A percentile compares a stretch with the other conserved stretches of the same genome.
Conservation (phyloP, 2,888 invertebrate species). For the Stratiomys singularior region DNA sequence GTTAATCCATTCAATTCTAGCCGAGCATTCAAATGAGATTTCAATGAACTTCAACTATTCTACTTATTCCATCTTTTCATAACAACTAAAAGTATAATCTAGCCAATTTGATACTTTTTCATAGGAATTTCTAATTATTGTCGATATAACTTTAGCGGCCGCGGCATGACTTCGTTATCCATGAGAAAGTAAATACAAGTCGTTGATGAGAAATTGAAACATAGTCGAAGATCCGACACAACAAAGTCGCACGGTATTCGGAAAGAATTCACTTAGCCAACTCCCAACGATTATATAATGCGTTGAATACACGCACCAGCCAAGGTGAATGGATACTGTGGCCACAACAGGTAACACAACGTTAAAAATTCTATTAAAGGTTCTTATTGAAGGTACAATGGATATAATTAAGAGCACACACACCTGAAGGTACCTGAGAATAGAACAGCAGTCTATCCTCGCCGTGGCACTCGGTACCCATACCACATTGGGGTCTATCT, state of each 20-base stretch:
- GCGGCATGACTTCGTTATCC: conserved; percentile 38
- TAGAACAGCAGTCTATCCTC: neutral
- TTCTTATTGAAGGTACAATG: conserved; percentile 39
- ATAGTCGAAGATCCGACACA: conserved; percentile 7
- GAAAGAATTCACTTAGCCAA: conserved; percentile 38
- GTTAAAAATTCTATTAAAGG: conserved; percentile 33
- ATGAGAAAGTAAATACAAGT: conserved; percentile 45
- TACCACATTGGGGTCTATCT: neutral
- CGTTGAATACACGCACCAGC: conserved; percentile 33
- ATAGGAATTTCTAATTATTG: conserved; percentile 41
- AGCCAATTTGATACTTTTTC: conserved; percentile 34
- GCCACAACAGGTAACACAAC: neutral
- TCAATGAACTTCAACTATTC: neutral
- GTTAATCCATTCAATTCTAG: too few relatives aligned
- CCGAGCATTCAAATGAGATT: too few relatives aligned
- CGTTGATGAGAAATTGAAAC: conserved; percentile 45
- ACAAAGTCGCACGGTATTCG: conserved; percentile 29
- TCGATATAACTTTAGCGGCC: conserved; percentile 24
- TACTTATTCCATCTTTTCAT: neutral
- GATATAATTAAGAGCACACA: conserved; percentile 44
- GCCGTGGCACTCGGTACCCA: too few relatives aligned
- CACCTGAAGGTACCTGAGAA: conserved; percentile 35
- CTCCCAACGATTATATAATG: conserved; percentile 4
- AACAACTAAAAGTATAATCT: conserved; percentile 5
- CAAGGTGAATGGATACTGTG: neutral